Conservation (phyloP, 1,140 invertebrate genomes). For the Lepidurus apus region DNA sequence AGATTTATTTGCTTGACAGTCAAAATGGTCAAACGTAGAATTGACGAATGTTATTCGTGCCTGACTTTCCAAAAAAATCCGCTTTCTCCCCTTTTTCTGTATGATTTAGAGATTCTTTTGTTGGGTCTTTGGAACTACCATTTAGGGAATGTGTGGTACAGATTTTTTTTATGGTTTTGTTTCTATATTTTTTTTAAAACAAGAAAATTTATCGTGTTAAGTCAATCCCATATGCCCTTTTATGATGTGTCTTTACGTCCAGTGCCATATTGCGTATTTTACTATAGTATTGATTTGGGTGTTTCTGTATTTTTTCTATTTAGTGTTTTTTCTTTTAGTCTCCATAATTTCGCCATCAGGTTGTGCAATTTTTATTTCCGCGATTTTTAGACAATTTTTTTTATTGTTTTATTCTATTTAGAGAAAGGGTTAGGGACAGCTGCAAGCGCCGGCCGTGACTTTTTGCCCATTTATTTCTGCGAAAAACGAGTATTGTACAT, state of each 20-base stretch:
- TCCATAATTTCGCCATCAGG: not conserved
- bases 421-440: conserved; percentile 5
- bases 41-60: not conserved
- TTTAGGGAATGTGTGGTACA: not conserved
- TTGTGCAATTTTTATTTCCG: not conserved
- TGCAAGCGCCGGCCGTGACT: conserved; percentile 16
- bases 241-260: not conserved
- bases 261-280: conserved; percentile 16
- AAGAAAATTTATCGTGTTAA: not conserved
- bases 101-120: not conserved
- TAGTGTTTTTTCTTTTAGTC: not conserved
- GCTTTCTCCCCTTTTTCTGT: not conserved
- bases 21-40: not conserved
- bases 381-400: not conserved
- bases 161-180: not conserved
- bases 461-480: not conserved
- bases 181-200: not conserved
- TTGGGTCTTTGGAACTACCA: not conserved
- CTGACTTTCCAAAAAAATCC: not conserved
- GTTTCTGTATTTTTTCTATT: not conserved
- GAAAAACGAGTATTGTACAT: conserved; percentile 4
- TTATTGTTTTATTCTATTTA: not conserved
- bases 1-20: not conserved
- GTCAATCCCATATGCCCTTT: not conserved
- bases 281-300: conserved; percentile 10